phyloP scores from a whole-genome alignment of 2,888 invertebrate species.

The Chromoteleia sp. region DNA sequence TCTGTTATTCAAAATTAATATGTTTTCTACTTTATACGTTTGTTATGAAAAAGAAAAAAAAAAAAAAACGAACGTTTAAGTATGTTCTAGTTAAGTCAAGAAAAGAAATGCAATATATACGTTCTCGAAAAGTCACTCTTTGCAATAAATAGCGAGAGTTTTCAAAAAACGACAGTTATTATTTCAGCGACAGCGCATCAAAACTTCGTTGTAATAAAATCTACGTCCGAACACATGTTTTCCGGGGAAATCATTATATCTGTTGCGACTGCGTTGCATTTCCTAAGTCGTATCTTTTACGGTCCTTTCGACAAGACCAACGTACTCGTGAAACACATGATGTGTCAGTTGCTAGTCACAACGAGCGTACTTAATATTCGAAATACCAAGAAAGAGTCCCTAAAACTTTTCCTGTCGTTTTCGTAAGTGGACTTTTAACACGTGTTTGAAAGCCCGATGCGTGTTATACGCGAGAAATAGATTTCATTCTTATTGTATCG shows the following conservation, averaged over 20 bases:
- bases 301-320: conserved; percentile 53
- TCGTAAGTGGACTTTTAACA: conserved; percentile 56
- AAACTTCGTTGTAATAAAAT: conserved; percentile 46
- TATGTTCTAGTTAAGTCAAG: too few relatives aligned
- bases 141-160: conserved; percentile 2
- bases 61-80: too few relatives aligned
- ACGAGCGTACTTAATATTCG: conserved; percentile 22
- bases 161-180: conserved; percentile 11
- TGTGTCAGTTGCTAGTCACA: conserved; percentile 53
- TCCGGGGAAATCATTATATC: conserved; percentile 56
- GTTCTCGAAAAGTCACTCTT: conserved; percentile 5
- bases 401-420: conserved; percentile 45
- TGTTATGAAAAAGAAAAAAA: too few relatives aligned
- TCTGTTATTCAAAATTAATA: too few relatives aligned
- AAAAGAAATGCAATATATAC: too few relatives aligned
- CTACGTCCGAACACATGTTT: conserved; percentile 40
- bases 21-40: too few relatives aligned
- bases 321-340: conserved; percentile 52
- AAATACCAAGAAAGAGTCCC: conserved; percentile 53
- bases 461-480: conserved; percentile 14
- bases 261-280: conserved; percentile 38
- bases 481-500: conserved; percentile 24
- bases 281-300: conserved; percentile 55
- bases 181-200: conserved; percentile 22
- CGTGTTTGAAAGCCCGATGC: conserved; percentile 34